A percentile compares a stretch with the other conserved stretches of the same genome.
phyloP scores from a whole-genome alignment of 2,888 invertebrate genomes.

The Meganola albula region DNA sequence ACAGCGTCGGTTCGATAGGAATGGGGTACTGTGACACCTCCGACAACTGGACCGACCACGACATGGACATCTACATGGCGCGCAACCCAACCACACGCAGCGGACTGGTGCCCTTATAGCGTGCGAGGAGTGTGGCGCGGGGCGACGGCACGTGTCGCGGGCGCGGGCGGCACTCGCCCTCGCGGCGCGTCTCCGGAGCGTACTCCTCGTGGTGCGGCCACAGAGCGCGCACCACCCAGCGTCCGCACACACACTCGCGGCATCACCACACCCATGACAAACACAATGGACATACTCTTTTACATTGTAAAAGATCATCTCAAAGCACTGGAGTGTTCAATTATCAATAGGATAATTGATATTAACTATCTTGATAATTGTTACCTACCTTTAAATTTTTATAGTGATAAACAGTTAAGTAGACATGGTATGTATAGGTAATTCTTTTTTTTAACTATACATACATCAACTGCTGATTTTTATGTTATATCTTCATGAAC shows the following conservation, averaged over 20 bases:
- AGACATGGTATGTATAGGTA: not conserved
- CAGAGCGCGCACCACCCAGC: conserved; percentile 30
- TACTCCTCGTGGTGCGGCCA: conserved; percentile 48
- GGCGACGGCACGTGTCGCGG: conserved; percentile 35
- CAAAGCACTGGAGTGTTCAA: conserved; percentile 21
- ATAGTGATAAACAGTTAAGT: conserved; percentile 19
- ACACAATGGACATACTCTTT: conserved; percentile 21
- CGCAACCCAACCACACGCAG: conserved; percentile 92
- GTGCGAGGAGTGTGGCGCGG: conserved; percentile 44
- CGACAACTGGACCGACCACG: conserved; percentile 96
- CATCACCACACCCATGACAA: conserved; percentile 24
- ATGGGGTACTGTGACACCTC: conserved; percentile 93
- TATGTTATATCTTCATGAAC: no score
- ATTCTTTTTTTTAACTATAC: no score
- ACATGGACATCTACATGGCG: conserved; percentile 97
- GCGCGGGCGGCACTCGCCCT: conserved; percentile 41
- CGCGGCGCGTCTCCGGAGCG: conserved; percentile 31
- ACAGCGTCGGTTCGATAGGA: conserved; percentile 88
- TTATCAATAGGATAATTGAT: conserved; percentile 21
- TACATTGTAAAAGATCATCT: conserved; percentile 23
- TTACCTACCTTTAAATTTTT: conserved; percentile 24
- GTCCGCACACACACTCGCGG: conserved; percentile 32
- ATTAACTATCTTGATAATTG: conserved; percentile 16
- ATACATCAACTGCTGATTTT: no score
- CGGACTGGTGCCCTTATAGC: conserved; percentile 89